Conservation (phyloP, 2,113 vertebrate species). For the Platysternon megacephalum region DNA sequence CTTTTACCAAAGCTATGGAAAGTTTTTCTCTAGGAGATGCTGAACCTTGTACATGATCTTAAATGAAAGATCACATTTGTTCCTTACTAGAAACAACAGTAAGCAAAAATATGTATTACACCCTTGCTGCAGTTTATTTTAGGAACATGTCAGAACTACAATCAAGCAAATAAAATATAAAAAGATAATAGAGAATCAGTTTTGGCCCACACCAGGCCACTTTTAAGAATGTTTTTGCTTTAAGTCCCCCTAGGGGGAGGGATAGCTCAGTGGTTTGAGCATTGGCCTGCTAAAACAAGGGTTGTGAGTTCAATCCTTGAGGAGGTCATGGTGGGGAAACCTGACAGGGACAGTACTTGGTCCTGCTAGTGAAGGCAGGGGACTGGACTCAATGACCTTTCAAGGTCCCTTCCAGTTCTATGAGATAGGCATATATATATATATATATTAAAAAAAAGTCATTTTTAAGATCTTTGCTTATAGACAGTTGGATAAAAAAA, state of each 20-base stretch:
- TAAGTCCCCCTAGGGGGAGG: too few relatives aligned
- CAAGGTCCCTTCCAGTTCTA: too few relatives aligned
- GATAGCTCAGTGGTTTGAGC: too few relatives aligned
- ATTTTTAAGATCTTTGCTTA: background rate
- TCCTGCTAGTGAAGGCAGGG: too few relatives aligned
- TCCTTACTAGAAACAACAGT: background rate
- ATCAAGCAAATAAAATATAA: background rate
- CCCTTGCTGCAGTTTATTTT: background rate
- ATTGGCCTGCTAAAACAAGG: too few relatives aligned
- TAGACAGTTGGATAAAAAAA: background rate
- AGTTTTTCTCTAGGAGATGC: background rate
- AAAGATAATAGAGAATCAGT: background rate
- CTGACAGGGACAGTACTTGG: too few relatives aligned
- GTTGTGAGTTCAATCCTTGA: too few relatives aligned
- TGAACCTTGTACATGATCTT: background rate
- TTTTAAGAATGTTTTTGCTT: background rate
- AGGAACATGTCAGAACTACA: background rate
- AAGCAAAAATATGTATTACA: background rate
- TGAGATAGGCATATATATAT: too few relatives aligned
- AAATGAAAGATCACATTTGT: background rate
- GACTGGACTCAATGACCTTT: too few relatives aligned
- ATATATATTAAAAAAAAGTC: too few relatives aligned
- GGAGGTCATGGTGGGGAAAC: too few relatives aligned
- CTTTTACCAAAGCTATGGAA: background rate
- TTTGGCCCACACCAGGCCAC: background rate